These are phyloP conservation scores for Lepidostoma basale DNA, from an alignment of 1,140 invertebrate genomes.

Conservation along the genomic window DNA sequence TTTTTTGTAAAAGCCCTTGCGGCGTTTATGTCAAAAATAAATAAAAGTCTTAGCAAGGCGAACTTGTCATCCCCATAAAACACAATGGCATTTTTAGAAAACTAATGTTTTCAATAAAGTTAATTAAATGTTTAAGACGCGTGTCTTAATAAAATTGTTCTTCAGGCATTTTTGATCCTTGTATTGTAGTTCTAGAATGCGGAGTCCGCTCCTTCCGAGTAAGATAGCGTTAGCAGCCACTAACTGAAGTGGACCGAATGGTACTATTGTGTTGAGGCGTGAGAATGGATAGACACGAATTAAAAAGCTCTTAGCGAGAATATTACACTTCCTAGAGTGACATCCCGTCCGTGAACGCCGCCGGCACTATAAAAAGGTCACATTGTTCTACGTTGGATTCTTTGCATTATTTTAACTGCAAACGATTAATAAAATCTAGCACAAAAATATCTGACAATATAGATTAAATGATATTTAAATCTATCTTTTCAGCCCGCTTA, in stretches of 20 bases:
- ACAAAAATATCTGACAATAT: background rate
- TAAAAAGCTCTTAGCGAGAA: constrained; percentile 22
- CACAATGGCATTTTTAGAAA: background rate
- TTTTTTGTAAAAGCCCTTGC: too few species aligned
- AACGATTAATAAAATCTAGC: background rate
- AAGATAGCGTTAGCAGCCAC: too few species aligned
- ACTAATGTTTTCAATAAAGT: background rate
- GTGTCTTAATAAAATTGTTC: background rate
- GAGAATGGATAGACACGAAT: constrained; percentile 21
- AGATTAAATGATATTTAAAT: background rate
- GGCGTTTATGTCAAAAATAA: too few species aligned
- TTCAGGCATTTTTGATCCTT: background rate
- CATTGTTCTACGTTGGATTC: background rate
- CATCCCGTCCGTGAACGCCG: background rate
- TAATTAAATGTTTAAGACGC: background rate
- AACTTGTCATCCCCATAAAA: background rate
- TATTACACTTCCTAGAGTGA: background rate
- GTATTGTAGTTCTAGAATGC: background rate
- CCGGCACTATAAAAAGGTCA: background rate
- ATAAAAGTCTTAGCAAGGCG: too few species aligned
- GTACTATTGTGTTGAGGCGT: constrained; percentile 12
- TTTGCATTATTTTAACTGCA: background rate
- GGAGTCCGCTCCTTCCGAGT: too few species aligned
- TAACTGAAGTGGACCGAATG: constrained; percentile 20
- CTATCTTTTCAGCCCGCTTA: background rate